Evolutionary conservation across 1,140 invertebrate genomes (phyloP).

Genomic region (Drosophila murphyi): DNA sequence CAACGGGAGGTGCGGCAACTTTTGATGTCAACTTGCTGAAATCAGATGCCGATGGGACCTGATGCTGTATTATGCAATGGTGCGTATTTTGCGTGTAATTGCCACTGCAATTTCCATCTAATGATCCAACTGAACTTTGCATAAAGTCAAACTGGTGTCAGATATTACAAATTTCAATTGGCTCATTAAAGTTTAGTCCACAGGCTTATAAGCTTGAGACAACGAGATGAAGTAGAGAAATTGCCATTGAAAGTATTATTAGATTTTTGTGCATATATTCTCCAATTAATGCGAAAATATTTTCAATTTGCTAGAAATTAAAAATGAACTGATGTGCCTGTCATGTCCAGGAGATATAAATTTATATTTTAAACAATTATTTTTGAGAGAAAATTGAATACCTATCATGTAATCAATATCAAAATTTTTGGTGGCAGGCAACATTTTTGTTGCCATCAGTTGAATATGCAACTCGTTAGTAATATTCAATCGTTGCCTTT

Average conservation of each 20-base stretch:
- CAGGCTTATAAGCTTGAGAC: no score
- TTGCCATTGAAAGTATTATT: no score
- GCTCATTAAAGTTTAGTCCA: not conserved
- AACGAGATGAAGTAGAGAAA: no score
- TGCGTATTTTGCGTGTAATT: slow-evolving; percentile 77
- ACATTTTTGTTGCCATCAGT: slow-evolving; percentile 36
- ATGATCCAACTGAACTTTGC: slow-evolving; percentile 52
- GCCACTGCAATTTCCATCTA: slow-evolving; percentile 61
- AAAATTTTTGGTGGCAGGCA: slow-evolving; percentile 16
- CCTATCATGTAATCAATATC: no score
- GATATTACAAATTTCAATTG: not conserved
- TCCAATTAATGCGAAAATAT: no score
- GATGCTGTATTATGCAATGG: slow-evolving; percentile 57
- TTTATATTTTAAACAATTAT: not conserved
- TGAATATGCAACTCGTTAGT: slow-evolving; percentile 66
- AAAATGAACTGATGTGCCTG: no score
- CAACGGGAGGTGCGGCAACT: slow-evolving; percentile 20
- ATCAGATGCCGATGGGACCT: slow-evolving; percentile 30
- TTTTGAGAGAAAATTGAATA: no score
- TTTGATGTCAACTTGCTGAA: slow-evolving; percentile 32
- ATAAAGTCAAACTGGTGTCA: slow-evolving; percentile 20
- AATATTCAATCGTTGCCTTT: slow-evolving; percentile 44
- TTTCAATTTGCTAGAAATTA: no score
- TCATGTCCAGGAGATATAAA: no score
- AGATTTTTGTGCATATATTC: no score